A percentile compares a stretch with the other conserved stretches of the same genome.
These are phyloP conservation scores for Eudasyphora cyanicolor DNA, from an alignment of 2,888 invertebrate genomes.

Conservation along the genomic window DNA sequence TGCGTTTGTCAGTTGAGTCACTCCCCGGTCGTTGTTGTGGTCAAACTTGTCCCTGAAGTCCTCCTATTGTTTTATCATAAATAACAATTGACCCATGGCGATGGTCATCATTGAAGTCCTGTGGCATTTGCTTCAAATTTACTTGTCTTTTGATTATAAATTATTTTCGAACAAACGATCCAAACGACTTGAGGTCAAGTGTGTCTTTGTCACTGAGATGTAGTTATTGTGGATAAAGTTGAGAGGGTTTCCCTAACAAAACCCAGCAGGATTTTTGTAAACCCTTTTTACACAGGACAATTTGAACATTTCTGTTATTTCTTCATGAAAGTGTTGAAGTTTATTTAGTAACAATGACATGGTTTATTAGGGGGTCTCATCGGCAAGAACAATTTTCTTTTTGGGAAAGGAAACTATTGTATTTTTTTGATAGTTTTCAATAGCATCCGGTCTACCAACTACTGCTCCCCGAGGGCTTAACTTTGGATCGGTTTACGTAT, in stretches of 20 bases:
- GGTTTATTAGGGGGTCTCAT: constrained; percentile 38
- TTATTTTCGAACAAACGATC: constrained; percentile 53
- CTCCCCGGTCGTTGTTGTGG: constrained; percentile 39
- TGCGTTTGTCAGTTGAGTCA: constrained; percentile 42
- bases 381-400: neutral
- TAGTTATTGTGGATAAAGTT: constrained; percentile 26
- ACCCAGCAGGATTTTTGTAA: constrained; percentile 56
- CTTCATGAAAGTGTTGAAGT: constrained; percentile 41
- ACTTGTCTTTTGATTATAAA: constrained; percentile 64
- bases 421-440: constrained; percentile 53
- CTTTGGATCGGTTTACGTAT: neutral
- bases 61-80: constrained; percentile 55
- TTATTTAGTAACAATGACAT: constrained; percentile 63
- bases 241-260: neutral
- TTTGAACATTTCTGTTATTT: constrained; percentile 20
- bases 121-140: constrained; percentile 62
- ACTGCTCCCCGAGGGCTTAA: neutral
- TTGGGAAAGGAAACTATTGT: constrained; percentile 34
- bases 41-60: constrained; percentile 22
- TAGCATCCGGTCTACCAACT: neutral
- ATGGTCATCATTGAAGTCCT: constrained; percentile 58
- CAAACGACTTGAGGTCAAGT: constrained; percentile 56
- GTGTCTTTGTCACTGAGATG: constrained; percentile 59
- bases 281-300: constrained; percentile 20
- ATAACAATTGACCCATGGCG: constrained; percentile 61